Percentiles rank a stretch among this genome's conserved stretches.
These are phyloP conservation scores for Drosophila anceps DNA, from an alignment of 2,888 invertebrate genomes.

Conservation along the genomic window DNA sequence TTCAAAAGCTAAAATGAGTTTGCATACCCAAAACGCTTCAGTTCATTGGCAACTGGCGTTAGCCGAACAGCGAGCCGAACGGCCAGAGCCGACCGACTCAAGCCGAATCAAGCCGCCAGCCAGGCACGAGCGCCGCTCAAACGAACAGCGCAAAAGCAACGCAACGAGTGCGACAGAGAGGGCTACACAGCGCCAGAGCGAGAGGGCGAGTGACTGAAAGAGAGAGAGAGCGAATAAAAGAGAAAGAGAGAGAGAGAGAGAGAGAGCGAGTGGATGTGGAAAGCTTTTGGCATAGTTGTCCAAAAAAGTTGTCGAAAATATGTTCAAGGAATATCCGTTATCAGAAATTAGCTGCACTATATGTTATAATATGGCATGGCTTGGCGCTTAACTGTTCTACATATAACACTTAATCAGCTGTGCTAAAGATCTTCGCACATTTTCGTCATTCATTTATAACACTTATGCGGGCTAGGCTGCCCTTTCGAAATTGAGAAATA, in stretches of 20 bases:
- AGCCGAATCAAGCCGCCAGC: conserved; percentile 2
- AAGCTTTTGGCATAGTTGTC: conserved; percentile 20
- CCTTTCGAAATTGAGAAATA: background rate
- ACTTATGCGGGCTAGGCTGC: background rate
- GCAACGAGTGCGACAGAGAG: background rate
- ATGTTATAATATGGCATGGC: conserved; percentile 9
- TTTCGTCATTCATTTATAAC: background rate
- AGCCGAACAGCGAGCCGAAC: conserved; percentile 28
- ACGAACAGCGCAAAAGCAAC: conserved; percentile 7
- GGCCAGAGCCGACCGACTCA: background rate
- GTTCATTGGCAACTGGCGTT: conserved; percentile 50
- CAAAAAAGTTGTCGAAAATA: conserved; percentile 15
- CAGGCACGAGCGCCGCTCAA: background rate
- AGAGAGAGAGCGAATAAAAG: background rate
- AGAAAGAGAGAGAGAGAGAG: conserved; percentile 7
- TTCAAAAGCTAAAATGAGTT: conserved; percentile 81
- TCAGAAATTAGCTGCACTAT: conserved; percentile 33
- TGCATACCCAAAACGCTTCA: conserved; percentile 68
- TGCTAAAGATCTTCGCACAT: conserved; percentile 1
- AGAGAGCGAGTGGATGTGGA: conserved; percentile 12
- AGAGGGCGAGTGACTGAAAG: background rate
- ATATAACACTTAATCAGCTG: conserved; percentile 8
- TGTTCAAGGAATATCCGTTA: conserved; percentile 53
- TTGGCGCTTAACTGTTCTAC: conserved; percentile 13
- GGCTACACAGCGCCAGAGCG: background rate